Evolutionary conservation across 1,140 invertebrate species (phyloP).

Genomic region (Sminthurides bifidus): DNA sequence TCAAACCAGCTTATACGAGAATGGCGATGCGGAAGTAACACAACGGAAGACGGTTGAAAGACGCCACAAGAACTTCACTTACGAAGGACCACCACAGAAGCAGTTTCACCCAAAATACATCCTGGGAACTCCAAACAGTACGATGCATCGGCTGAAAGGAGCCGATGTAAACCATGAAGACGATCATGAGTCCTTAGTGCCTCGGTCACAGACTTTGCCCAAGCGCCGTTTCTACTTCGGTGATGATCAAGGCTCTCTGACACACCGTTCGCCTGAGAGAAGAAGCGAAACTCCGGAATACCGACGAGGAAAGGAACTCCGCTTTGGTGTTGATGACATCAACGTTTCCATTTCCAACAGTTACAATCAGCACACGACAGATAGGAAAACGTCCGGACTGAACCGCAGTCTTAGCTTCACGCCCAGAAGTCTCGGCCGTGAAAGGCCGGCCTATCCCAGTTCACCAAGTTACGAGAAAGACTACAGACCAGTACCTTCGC

Average conservation of each 20-base stretch:
- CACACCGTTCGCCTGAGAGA: neutral
- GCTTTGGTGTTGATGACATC: conserved; percentile 40
- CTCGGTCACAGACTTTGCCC: conserved; percentile 63
- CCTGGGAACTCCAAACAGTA: conserved; percentile 38
- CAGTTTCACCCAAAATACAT: conserved; percentile 32
- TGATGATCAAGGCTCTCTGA: conserved; percentile 23
- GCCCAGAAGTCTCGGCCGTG: conserved; percentile 35
- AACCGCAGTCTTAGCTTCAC: conserved; percentile 71
- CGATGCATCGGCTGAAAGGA: conserved; percentile 59
- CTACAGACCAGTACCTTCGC: no score
- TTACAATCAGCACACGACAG: conserved; percentile 33
- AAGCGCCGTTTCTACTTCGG: conserved; percentile 36
- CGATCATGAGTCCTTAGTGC: conserved; percentile 43
- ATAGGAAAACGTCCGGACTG: conserved; percentile 53
- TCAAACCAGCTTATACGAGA: conserved; percentile 28
- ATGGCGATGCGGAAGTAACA: conserved; percentile 29
- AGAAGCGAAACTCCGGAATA: neutral
- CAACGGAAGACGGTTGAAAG: conserved; percentile 30
- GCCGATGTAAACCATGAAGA: conserved; percentile 35
- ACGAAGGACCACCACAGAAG: conserved; percentile 30
- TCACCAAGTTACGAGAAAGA: conserved; percentile 37
- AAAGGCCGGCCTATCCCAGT: conserved; percentile 32
- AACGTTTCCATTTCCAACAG: conserved; percentile 61
- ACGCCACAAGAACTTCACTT: conserved; percentile 23
- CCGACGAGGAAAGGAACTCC: conserved; percentile 32